Evolutionary conservation across 2,888 invertebrate species (phyloP).

Genomic region (Pandemis heparana): DNA sequence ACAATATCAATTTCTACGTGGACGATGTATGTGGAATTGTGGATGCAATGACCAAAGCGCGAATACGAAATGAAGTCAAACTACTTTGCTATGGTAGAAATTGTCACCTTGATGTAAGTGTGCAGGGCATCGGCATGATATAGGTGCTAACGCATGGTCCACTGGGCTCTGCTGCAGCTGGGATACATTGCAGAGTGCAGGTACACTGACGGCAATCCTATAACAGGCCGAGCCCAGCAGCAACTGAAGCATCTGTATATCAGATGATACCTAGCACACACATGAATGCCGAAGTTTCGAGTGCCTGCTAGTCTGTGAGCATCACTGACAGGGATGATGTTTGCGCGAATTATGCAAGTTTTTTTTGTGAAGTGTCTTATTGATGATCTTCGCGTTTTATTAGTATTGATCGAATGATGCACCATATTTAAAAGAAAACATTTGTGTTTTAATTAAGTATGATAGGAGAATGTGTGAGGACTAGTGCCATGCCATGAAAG

Average conservation of each 20-base stretch:
- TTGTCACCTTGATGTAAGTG: not conserved
- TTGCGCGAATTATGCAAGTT: slow-evolving; percentile 85
- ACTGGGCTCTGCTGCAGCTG: not conserved
- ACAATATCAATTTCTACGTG: not conserved
- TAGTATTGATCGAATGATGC: slow-evolving; percentile 40
- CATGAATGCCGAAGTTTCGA: slow-evolving; percentile 5
- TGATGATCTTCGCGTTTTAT: slow-evolving; percentile 53
- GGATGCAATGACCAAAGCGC: not conserved
- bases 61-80: not conserved
- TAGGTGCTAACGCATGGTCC: not conserved
- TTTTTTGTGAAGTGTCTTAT: slow-evolving; percentile 67
- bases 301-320: slow-evolving; percentile 63
- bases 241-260: not conserved
- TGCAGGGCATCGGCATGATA: not conserved
- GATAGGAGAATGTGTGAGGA: slow-evolving; percentile 84
- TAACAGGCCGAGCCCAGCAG: not conserved
- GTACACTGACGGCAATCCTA: not conserved
- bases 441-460: slow-evolving; percentile 72
- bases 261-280: slow-evolving; percentile 5
- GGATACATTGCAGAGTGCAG: not conserved
- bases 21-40: not conserved
- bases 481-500: slow-evolving; percentile 86
- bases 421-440: slow-evolving; percentile 34
- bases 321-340: slow-evolving; percentile 80
- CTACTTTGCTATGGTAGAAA: not conserved